phyloP scores from a whole-genome alignment of 2,888 invertebrate species.

The Eudemis profundana region DNA sequence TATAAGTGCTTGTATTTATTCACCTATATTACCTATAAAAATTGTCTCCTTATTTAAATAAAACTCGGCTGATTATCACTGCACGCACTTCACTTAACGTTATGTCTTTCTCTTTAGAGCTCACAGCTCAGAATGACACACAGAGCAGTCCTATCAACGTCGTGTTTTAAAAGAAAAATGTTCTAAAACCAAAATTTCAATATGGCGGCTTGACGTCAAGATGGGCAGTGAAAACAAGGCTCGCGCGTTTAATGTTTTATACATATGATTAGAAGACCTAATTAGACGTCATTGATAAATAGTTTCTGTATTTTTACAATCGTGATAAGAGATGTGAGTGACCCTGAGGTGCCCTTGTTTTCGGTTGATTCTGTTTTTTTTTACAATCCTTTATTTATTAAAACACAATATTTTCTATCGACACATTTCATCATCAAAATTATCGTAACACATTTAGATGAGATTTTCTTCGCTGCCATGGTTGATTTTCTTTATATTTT shows the following conservation, averaged over 20 bases:
- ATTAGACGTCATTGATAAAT: conserved; percentile 39
- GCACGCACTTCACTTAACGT: conserved; percentile 1
- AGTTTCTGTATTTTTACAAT: conserved; percentile 19
- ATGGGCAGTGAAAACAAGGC: conserved; percentile 32
- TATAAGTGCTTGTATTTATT: too few species aligned
- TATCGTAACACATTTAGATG: too few species aligned
- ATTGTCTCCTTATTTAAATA: too few species aligned
- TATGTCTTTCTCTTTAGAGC: not conserved
- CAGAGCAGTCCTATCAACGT: not conserved
- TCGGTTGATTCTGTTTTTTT: not conserved
- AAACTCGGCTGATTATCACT: too few species aligned
- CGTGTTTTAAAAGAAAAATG: conserved; percentile 7
- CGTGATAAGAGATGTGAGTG: conserved; percentile 23
- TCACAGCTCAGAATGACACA: not conserved
- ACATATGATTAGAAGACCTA: conserved; percentile 31
- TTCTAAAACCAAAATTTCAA: conserved; percentile 20
- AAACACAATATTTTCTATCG: too few species aligned
- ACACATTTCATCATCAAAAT: too few species aligned
- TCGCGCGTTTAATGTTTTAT: conserved; percentile 29
- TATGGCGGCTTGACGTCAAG: conserved; percentile 41
- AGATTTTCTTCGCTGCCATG: too few species aligned
- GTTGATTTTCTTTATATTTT: too few species aligned
- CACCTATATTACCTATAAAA: too few species aligned
- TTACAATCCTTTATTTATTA: not conserved
- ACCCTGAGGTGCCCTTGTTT: conserved; percentile 10